Evolutionary conservation across 30 jellyfish, hydroid and myxozoan genomes (phyloP), one percentile per base, ranked within the genome.

Genomic region (Sanderia malayensis): DNA sequence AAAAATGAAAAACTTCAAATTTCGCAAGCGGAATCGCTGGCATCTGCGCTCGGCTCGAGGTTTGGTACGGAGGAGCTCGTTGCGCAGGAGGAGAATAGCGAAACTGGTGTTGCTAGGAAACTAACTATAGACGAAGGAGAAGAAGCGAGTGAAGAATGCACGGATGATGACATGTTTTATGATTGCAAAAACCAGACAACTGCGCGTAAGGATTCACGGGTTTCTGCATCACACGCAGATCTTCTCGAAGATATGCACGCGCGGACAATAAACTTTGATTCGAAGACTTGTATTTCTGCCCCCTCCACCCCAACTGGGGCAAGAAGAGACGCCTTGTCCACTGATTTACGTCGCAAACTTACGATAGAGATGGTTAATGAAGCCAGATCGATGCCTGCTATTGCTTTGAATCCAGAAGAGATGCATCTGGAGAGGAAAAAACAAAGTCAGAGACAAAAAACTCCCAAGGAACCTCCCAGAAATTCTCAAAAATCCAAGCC

Each of bases 11-110:
- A 69, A 44, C 61, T 26, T 9, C 69, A 63, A 60, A 33, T 31
- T 21, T 47, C 87, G 21, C 94, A 82, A 31, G 94, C 94, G 3
- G 86, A 82, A 60, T 74, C 94, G 19, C 76, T 82, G 22, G 94
- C 94, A 20, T 47, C 75, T 62, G 94, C 82, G 3, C 67, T 82
- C 26, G 85, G 87, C 26, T 75, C 74, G 10, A 76, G 59, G 33
- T 76, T 61, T 24, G 87, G 87, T 0, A 76, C 82, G 0, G 90
- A 79, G 20, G 90, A 68, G 23, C 24, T 47, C 65, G 82, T 61
- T 1, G 82, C 90, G 41, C 55, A 68, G 46, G 90, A 79, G 69
- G 76, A 52, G 8, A 63, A 31, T 79, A 45, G 34, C 0, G 67
- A 29, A 2, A 9, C 19, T 13, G 31, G 49, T 41, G 61, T 31